Conservation (phyloP, 2,888 invertebrate species). For the Pseudococcus viburni region DNA sequence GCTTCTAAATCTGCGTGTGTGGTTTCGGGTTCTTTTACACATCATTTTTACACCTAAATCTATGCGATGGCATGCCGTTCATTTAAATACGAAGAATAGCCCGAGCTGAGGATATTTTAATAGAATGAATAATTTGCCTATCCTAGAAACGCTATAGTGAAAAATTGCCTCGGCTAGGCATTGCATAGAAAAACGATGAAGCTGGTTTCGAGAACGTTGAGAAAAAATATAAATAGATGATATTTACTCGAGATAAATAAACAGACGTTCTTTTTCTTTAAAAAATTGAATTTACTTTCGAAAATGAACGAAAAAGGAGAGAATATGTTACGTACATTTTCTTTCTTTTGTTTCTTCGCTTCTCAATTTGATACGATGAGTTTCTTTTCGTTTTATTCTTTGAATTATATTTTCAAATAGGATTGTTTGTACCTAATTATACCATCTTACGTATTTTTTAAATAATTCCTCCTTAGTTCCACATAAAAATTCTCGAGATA, state of each 20-base stretch:
- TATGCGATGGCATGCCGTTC: not conserved
- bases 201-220: not conserved
- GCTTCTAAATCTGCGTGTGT: not conserved
- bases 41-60: slow-evolving; percentile 29
- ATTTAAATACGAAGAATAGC: slow-evolving; percentile 10
- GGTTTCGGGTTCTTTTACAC: not conserved
- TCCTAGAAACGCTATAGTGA: not conserved
- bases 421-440: not conserved
- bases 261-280: slow-evolving; percentile 47
- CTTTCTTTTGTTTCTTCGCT: slow-evolving; percentile 13
- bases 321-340: slow-evolving; percentile 36
- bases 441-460: not conserved
- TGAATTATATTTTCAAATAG: not conserved
- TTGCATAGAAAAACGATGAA: slow-evolving; percentile 42
- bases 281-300: slow-evolving; percentile 53
- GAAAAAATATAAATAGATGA: slow-evolving; percentile 59
- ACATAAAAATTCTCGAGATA: too few species aligned
- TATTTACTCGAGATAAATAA: slow-evolving; percentile 60
- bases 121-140: slow-evolving; percentile 57
- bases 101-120: slow-evolving; percentile 18
- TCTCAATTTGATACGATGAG: not conserved
- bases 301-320: slow-evolving; percentile 12
- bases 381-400: not conserved
- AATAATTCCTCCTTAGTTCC: too few species aligned
- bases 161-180: not conserved